These are phyloP conservation scores for Sebastiscus tertius DNA, from an alignment of 2,797 vertebrate genomes.

Conservation along the genomic window DNA sequence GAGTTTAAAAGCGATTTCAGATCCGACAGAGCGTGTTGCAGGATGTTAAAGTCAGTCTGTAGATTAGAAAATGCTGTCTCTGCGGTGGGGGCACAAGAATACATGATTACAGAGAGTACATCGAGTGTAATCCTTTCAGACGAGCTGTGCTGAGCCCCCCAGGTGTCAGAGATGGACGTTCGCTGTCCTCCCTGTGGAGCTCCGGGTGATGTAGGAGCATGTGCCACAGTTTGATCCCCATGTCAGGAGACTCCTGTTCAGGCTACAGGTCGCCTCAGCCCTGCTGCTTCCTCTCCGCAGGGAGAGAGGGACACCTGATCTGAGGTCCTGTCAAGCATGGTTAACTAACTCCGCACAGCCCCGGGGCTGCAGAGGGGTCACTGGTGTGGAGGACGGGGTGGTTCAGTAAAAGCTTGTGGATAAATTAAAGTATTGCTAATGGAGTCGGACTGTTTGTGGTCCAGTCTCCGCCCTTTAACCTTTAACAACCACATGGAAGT, in stretches of 20 bases:
- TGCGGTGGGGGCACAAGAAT: too few species aligned
- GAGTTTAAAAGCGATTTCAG: too few species aligned
- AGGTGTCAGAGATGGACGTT: conserved; percentile 44
- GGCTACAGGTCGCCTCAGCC: conserved; percentile 59
- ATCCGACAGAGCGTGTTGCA: too few species aligned
- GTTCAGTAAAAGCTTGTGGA: background rate
- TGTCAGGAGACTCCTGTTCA: conserved; percentile 65
- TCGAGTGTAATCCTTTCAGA: background rate
- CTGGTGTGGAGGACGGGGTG: background rate
- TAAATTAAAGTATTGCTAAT: conserved; percentile 6
- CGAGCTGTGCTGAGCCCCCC: background rate
- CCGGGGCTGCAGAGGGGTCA: conserved; percentile 11
- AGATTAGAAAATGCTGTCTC: too few species aligned
- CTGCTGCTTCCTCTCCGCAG: conserved; percentile 52
- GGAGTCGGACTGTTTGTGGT: background rate
- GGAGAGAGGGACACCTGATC: conserved; percentile 68
- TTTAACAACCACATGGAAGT: conserved; percentile 2
- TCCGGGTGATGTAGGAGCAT: conserved; percentile 43
- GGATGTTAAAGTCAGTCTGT: too few species aligned
- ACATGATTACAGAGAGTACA: too few species aligned
- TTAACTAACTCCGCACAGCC: conserved; percentile 62
- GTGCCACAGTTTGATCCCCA: conserved; percentile 65
- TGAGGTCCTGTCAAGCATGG: conserved; percentile 62
- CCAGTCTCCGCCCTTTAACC: background rate
- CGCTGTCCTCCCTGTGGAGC: conserved; percentile 32